Evolutionary conservation across 2,888 invertebrate genomes (phyloP), one percentile per base, ranked within the genome.

Genomic region (Allophyes oxyacanthae): DNA sequence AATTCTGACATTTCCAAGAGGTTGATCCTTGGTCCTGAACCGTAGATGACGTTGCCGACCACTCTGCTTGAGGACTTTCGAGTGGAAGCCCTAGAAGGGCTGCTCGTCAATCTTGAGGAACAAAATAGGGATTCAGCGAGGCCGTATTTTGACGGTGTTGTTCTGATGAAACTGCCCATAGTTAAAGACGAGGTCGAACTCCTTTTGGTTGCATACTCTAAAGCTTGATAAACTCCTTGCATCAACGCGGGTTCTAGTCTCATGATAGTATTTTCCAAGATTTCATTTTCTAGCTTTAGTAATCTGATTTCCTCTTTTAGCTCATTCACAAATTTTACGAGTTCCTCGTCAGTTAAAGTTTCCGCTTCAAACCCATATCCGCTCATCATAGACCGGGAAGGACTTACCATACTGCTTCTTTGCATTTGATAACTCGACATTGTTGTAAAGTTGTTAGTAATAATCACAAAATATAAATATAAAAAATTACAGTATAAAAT

Each of bases 271-370:
- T 83, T 87, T 62, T 95, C 95, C 7, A 95, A 83, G 14, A 95
- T 84, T 46, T 95, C 95, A 57, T 95, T 95, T 70, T 95, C 95
- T 0, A 95, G 64, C 0, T 67, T 70, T 7, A 95, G 49, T 2
- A 92, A 54, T 50, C 78, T 85, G 6, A 89, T 77, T 52, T 88
- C 83, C 0, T 81, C 76, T 56, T 87, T 92, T 1, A 90, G 54
- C 0, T 88, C 87, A 14, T 76, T 80, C 0, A 94, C 89, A 54
- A 87, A 80, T 46, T 84, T 89, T 2, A 89, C 69, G 0, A 94
- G 73, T 46, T 92, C 92, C 0, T 76, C 73, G 32, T 93, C 94
- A 0, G 84, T 81, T 0, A 92, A 15, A 44, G 88, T 87, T 0
- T 89, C 89, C 86, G 34, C 1, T 1, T 20, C 20, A 20, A 20